phyloP scores from a whole-genome alignment of 2,888 invertebrate genomes.

The Dryocosmus kuriphilus region DNA sequence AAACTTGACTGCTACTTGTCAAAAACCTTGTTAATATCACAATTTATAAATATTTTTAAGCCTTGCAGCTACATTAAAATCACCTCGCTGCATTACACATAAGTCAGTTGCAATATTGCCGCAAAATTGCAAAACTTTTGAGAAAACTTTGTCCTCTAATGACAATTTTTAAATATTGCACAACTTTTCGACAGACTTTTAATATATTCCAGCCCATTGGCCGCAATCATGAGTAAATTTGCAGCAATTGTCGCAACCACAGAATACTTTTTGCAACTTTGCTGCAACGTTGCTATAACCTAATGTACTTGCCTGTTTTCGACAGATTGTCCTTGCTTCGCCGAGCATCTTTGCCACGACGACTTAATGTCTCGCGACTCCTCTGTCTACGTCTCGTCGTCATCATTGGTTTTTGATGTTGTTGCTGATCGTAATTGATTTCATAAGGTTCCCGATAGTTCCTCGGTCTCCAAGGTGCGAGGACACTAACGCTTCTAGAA shows the following conservation, averaged over 20 bases:
- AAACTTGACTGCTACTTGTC: no score
- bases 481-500: conserved; percentile 87
- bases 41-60: no score
- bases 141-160: background rate
- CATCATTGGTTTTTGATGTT: conserved; percentile 73
- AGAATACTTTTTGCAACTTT: no score
- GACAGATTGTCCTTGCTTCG: conserved; percentile 73
- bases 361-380: conserved; percentile 73
- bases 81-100: no score
- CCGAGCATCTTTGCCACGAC: conserved; percentile 72
- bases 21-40: no score
- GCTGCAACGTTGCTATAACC: background rate
- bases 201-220: no score
- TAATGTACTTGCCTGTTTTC: conserved; percentile 67
- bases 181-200: no score
- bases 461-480: conserved; percentile 91
- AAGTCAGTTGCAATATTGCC: no score
- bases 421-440: conserved; percentile 85
- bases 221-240: no score
- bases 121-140: background rate
- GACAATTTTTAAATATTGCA: no score
- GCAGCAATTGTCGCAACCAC: no score
- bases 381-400: conserved; percentile 76
- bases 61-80: no score
- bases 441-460: conserved; percentile 86